Conservation (phyloP, 2,797 vertebrate species). For the Otus scops region DNA sequence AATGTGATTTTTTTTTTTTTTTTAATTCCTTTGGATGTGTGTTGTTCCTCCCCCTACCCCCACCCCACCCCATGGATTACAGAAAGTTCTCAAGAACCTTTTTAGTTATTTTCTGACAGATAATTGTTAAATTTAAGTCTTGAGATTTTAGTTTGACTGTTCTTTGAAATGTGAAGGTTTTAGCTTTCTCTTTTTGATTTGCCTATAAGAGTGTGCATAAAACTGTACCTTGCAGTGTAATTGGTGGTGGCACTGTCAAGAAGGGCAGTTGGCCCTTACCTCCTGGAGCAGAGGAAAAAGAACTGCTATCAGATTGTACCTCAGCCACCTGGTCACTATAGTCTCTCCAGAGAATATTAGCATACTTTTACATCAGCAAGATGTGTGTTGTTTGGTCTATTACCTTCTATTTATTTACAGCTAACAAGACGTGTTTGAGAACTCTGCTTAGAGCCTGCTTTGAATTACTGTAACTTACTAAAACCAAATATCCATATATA, state of each 20-base stretch:
- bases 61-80: neutral
- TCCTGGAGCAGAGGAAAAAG: neutral
- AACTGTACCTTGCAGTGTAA: no score
- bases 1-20: neutral
- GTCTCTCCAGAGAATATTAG: neutral
- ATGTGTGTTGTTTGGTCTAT: neutral
- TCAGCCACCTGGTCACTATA: neutral
- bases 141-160: neutral
- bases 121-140: neutral
- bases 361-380: neutral
- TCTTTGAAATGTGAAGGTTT: neutral
- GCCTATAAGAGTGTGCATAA: neutral
- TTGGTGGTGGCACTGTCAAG: neutral
- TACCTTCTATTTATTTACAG: neutral
- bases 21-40: no score
- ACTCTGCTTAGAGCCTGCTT: neutral
- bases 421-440: neutral
- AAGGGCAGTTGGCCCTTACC: neutral
- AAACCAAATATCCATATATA: neutral
- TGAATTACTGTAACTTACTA: neutral
- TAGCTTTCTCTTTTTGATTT: neutral
- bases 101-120: neutral
- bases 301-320: neutral
- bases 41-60: no score
- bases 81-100: neutral